A percentile compares a stretch with the other conserved stretches of the same genome.
Evolutionary conservation across 2,888 invertebrate species (phyloP).

Genomic region (Orgyia antiqua): DNA sequence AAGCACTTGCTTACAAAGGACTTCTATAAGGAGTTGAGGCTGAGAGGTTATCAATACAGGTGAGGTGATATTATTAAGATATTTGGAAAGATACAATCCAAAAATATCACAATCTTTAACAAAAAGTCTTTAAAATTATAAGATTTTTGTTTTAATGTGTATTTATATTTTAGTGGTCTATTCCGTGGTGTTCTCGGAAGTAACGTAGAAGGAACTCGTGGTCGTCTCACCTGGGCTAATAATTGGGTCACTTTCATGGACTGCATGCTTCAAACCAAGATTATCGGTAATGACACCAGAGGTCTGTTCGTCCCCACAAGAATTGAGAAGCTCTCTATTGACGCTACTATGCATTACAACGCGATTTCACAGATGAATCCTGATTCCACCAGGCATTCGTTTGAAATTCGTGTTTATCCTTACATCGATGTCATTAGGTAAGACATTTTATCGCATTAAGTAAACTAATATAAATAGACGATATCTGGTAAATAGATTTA

Average conservation of each 20-base stretch:
- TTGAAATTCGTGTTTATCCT: slow-evolving; percentile 67
- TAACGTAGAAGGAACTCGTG: slow-evolving; percentile 70
- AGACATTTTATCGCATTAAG: slow-evolving; percentile 5
- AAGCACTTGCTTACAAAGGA: slow-evolving; percentile 79
- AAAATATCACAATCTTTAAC: too few species aligned
- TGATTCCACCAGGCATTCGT: slow-evolving; percentile 58
- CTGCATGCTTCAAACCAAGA: slow-evolving; percentile 90
- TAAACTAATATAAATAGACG: too few species aligned
- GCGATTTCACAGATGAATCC: slow-evolving; percentile 68
- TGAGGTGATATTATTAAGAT: too few species aligned
- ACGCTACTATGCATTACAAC: slow-evolving; percentile 79
- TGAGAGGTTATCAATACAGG: slow-evolving; percentile 84
- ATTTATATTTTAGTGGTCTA: slow-evolving; percentile 51
- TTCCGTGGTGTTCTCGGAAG: slow-evolving; percentile 80
- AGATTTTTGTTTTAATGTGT: too few species aligned
- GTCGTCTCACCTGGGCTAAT: slow-evolving; percentile 82
- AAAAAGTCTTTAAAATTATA: too few species aligned
- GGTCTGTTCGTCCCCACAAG: slow-evolving; percentile 87
- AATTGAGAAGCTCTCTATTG: slow-evolving; percentile 83
- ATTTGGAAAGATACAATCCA: too few species aligned
- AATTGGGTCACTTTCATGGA: slow-evolving; percentile 95
- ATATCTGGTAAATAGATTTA: too few species aligned
- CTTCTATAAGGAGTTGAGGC: slow-evolving; percentile 83
- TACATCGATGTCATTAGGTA: slow-evolving; percentile 71
- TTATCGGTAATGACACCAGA: slow-evolving; percentile 83